phyloP scores from a whole-genome alignment of 23 tunicate genomes.

The Aplidium turbinatum region DNA sequence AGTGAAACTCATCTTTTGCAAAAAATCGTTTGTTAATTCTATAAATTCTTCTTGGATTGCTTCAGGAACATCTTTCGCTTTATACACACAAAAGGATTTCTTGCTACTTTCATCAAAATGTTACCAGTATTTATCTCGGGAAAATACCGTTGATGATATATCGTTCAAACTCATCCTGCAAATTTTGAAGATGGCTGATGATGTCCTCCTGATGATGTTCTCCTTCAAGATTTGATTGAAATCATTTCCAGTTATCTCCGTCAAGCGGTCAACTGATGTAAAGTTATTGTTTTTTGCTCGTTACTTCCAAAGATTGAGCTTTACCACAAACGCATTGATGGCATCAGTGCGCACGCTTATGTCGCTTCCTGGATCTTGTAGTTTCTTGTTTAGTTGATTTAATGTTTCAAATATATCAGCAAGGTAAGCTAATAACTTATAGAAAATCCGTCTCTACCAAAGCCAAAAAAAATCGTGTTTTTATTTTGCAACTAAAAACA shows the following conservation, averaged over 20 bases:
- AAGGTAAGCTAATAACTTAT: slow-evolving; percentile 7
- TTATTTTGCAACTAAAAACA: slow-evolving; percentile 47
- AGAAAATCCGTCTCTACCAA: slow-evolving; percentile 14
- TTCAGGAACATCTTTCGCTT: too few relatives aligned
- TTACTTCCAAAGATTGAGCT: slow-evolving; percentile 38
- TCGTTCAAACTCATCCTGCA: too few relatives aligned
- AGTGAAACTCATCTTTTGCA: too few relatives aligned
- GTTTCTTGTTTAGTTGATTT: slow-evolving; percentile 59
- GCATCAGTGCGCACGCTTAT: slow-evolving; percentile 19
- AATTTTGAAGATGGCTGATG: too few relatives aligned
- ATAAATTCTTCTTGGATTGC: too few relatives aligned
- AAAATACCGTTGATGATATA: too few relatives aligned
- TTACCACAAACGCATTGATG: slow-evolving; percentile 47
- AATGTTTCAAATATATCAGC: slow-evolving; percentile 4
- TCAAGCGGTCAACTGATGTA: slow-evolving; percentile 39
- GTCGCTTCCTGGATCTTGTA: slow-evolving; percentile 49
- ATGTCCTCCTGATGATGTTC: too few relatives aligned
- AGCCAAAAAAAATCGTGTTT: not conserved
- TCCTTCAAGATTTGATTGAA: too few relatives aligned
- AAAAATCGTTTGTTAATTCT: too few relatives aligned
- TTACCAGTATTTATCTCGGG: too few relatives aligned
- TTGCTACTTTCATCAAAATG: too few relatives aligned
- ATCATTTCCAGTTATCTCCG: slow-evolving; percentile 13
- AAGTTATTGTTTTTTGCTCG: slow-evolving; percentile 35
- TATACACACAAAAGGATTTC: too few relatives aligned